Base-by-base conservation (phyloP, 2,113 vertebrate species). In the Microcebus griseorufus region DNA sequence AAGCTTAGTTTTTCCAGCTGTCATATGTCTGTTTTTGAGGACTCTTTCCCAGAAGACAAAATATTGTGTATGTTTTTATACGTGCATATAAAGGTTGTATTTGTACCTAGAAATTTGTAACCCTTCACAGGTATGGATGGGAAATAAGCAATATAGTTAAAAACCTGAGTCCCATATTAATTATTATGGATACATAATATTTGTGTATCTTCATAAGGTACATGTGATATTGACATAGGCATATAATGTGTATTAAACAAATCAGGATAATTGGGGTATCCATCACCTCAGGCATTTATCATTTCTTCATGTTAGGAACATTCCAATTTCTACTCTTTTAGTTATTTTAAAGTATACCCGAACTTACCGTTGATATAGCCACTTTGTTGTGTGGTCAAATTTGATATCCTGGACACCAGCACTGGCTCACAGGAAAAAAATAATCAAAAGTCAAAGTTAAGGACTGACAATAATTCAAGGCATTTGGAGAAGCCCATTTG, bases 1-100 rank as follows among this genome's bases (percentile, higher is more conserved):
- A 80, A 92, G 79, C 8, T 87, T 90, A 60, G 14, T 81, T 96
- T 97, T 88, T 45, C 32, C 48, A 86, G 90, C 18, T 85, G 34
- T n/a, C 29, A 27, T 42, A n/a, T 72, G 7, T 60, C 60, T 79
- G 65, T 75, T 90, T 93, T 88, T 72, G 58, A 94, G 53, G 34
- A 65, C n/a, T 73, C 23, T 81, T 58, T 93, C 37, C 29, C 32
- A 37, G 53, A 87, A 94, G 70, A 86, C 45, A 94, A 87, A 90
- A 80, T 87, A 81, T 1, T 27, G 18, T 89, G 11, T 76, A 48
- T 22, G 1, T 45, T 81, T 84, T 22, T 9, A 37, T 60, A 13
- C 78, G 17, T 32, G 51, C 9, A 45, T 55, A 37, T 76, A 45
- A 83, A 22, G 3, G 27, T 23, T 34, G 1, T 55, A 22, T 72